Conservation (phyloP, 2,113 vertebrate genomes). For the Prinia subflava region DNA sequence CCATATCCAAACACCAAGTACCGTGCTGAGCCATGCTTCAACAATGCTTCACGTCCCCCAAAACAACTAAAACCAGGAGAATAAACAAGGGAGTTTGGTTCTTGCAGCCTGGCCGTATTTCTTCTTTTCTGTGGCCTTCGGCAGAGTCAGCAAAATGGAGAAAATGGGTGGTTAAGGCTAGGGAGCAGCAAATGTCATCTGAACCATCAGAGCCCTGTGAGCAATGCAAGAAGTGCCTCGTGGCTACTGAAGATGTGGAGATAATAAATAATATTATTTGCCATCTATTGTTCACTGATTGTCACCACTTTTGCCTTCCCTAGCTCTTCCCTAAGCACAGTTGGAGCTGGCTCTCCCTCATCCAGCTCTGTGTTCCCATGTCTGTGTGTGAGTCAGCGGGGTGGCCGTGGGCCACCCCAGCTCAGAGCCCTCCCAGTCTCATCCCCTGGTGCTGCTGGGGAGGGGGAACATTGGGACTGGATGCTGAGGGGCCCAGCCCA, state of each 20-base stretch:
- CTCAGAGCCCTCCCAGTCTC: neutral
- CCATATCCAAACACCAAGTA: neutral
- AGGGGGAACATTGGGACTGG: neutral
- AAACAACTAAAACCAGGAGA: neutral
- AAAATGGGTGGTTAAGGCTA: neutral
- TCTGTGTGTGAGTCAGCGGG: rapidly evolving
- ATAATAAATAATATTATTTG: neutral
- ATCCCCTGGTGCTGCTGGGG: neutral
- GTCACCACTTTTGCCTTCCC: neutral
- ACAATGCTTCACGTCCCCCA: neutral
- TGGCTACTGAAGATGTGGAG: neutral
- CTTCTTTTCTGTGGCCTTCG: neutral
- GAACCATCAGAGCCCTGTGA: neutral
- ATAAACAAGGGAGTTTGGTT: neutral
- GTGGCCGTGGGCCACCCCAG: neutral
- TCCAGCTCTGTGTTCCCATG: neutral
- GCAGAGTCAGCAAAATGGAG: neutral
- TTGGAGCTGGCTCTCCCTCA: neutral
- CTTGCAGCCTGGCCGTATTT: neutral
- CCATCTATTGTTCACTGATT: neutral
- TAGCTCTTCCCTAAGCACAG: neutral
- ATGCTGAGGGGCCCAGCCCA: neutral
- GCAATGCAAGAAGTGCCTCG: rapidly evolving
- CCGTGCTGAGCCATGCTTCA: neutral
- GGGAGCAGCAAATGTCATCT: neutral